Percentiles rank a stretch among this genome's conserved stretches.
These are phyloP conservation scores for Cavia aperea DNA, from an alignment of 2,113 vertebrate species.

Conservation along the genomic window DNA sequence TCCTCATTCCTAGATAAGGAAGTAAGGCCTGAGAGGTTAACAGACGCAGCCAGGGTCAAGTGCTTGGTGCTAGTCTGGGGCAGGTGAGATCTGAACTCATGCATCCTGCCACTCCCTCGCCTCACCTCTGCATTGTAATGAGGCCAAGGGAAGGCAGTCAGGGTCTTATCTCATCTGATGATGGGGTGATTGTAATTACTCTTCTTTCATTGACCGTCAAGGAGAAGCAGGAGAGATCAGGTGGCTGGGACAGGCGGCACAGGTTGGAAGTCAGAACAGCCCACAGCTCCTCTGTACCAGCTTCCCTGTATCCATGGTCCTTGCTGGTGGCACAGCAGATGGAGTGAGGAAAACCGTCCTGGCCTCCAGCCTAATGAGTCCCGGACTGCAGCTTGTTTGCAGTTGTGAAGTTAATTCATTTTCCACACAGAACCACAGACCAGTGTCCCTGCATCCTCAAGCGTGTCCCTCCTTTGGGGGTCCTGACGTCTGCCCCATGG, in stretches of 20 bases:
- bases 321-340: neutral
- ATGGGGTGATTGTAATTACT: neutral
- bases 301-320: neutral
- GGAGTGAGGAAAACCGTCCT: neutral
- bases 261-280: neutral
- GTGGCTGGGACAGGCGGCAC: neutral
- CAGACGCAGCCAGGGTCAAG: neutral
- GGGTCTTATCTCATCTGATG: conserved; percentile 35
- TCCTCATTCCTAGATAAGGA: conserved; percentile 22
- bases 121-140: neutral
- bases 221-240: neutral
- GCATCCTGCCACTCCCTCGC: neutral
- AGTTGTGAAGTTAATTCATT: conserved; percentile 66
- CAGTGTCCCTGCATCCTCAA: conserved; percentile 39
- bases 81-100: neutral
- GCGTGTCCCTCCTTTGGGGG: neutral
- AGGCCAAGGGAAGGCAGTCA: neutral
- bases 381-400: conserved; percentile 56
- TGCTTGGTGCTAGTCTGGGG: neutral
- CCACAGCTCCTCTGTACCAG: neutral
- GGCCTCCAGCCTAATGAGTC: neutral
- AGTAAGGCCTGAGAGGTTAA: neutral
- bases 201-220: neutral
- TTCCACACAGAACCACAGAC: conserved; percentile 68
- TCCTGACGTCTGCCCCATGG: neutral